phyloP scores from a whole-genome alignment of 2,113 vertebrate species.

The Tetrao urogallus region DNA sequence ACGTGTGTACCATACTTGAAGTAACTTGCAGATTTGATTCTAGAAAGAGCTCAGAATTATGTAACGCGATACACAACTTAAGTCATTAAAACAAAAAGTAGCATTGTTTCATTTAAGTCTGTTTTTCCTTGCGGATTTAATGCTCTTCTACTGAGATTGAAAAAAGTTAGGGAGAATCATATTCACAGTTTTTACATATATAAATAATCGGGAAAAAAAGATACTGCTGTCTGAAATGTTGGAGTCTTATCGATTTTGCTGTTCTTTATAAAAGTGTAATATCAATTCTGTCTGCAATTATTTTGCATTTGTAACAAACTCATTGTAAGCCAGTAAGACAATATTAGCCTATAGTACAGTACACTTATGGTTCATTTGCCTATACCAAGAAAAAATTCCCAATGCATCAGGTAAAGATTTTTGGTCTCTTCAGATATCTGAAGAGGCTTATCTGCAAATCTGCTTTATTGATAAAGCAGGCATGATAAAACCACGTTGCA shows the following conservation, averaged over 20 bases:
- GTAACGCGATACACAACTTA: neutral
- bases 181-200: neutral
- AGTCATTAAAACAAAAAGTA: neutral
- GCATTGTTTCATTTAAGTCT: neutral
- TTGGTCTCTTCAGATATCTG: neutral
- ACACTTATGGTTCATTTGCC: conserved; percentile 52
- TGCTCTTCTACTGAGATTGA: neutral
- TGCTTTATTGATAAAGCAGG: neutral
- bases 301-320: conserved; percentile 71
- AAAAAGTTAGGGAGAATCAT: neutral
- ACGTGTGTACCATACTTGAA: neutral
- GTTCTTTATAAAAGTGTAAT: neutral
- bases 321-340: conserved; percentile 58
- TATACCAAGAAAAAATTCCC: conserved; percentile 2
- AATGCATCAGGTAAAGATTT: neutral
- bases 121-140: conserved; percentile 16
- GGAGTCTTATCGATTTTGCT: conserved; percentile 11
- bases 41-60: neutral
- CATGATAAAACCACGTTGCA: neutral
- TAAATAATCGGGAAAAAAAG: neutral
- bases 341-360: conserved; percentile 39
- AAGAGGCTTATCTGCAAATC: neutral
- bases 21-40: neutral
- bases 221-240: neutral
- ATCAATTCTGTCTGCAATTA: conserved; percentile 56